Conservation (phyloP, 2,113 vertebrate species). For the Irena cyanogastra region DNA sequence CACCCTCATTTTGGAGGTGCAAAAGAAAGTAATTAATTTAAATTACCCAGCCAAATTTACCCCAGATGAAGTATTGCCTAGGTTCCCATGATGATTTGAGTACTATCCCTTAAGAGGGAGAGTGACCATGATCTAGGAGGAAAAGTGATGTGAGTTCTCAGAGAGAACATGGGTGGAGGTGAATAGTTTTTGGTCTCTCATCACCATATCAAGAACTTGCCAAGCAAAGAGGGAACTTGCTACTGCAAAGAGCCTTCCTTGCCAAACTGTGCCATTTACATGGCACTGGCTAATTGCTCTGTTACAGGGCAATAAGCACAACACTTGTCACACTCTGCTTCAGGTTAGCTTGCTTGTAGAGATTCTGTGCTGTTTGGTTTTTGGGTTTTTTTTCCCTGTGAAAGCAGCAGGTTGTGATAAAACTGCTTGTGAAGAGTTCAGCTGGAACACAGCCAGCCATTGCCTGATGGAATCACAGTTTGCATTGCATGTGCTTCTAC, state of each 20-base stretch:
- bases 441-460: neutral
- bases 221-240: neutral
- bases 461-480: conserved; percentile 13
- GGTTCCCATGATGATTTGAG: neutral
- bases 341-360: conserved; percentile 9
- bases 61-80: neutral
- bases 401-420: conserved; percentile 52
- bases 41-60: neutral
- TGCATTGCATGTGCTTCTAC: neutral
- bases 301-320: neutral
- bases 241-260: neutral
- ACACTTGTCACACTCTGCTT: neutral
- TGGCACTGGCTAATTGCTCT: neutral
- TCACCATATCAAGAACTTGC: neutral
- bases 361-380: neutral
- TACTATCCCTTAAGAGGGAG: neutral
- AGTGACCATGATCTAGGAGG: rapidly evolving
- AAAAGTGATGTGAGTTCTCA: neutral
- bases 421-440: neutral
- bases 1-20: neutral
- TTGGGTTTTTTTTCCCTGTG: neutral
- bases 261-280: neutral
- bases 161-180: neutral
- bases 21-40: neutral
- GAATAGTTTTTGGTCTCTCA: neutral